phyloP scores from a whole-genome alignment of 1,140 invertebrate genomes.

The Drosophila arawakana region DNA sequence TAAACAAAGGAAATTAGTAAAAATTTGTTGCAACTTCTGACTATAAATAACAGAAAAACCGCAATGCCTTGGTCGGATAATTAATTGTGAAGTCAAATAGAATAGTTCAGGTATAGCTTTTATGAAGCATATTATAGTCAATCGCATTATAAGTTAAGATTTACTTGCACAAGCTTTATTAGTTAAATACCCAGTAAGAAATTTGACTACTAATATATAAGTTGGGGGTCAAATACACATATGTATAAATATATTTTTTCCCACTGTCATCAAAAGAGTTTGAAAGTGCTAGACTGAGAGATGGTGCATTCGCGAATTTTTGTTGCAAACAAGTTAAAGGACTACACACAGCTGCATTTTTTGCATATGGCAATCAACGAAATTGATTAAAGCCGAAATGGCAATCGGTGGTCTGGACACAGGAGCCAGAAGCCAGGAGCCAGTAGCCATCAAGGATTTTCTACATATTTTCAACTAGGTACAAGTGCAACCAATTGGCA shows the following conservation, averaged over 20 bases:
- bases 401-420: constrained; percentile 48
- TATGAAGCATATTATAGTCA: too few species aligned
- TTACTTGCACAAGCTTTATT: too few species aligned
- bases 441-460: constrained; percentile 5
- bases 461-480: constrained; percentile 26
- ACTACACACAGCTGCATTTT: constrained; percentile 5
- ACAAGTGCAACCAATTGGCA: constrained; percentile 72
- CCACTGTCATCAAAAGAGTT: too few species aligned
- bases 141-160: too few species aligned
- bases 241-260: too few species aligned
- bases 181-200: too few species aligned
- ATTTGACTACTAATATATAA: too few species aligned
- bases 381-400: constrained; percentile 72
- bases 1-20: constrained; percentile 70
- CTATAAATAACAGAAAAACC: constrained; percentile 31
- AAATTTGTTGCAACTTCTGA: constrained; percentile 64
- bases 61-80: neutral
- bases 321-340: neutral
- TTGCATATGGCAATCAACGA: constrained; percentile 72
- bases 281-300: too few species aligned
- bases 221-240: too few species aligned
- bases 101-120: too few species aligned
- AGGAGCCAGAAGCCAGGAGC: constrained; percentile 8
- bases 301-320: too few species aligned
- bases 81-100: neutral